phyloP scores from a whole-genome alignment of 2,797 vertebrate genomes.

The Semaprochilodus insignis region DNA sequence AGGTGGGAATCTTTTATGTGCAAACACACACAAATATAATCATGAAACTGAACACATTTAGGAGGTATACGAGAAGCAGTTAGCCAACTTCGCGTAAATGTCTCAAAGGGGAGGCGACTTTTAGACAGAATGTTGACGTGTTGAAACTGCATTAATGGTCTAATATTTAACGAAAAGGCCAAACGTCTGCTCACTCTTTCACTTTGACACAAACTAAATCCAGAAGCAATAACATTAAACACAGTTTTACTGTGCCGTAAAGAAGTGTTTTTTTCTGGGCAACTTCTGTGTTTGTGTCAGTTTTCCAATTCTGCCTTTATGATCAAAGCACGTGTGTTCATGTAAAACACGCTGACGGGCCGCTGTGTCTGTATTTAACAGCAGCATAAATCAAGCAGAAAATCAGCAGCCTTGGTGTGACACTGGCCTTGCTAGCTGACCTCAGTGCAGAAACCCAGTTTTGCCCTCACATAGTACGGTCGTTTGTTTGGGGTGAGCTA shows the following conservation, averaged over 20 bases:
- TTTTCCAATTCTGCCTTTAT: conserved; percentile 44
- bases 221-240: conserved; percentile 46
- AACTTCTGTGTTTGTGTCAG: conserved; percentile 42
- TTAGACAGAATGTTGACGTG: not conserved
- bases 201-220: conserved; percentile 46
- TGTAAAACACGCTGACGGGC: conserved; percentile 38
- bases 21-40: not conserved
- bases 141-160: not conserved
- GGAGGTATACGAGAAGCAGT: not conserved
- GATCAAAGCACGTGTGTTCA: conserved; percentile 37
- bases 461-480: not conserved
- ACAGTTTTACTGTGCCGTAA: conserved; percentile 50
- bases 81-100: conserved; percentile 1
- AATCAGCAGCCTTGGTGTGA: conserved; percentile 36
- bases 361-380: conserved; percentile 30
- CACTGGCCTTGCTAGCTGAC: not conserved
- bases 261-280: conserved; percentile 33
- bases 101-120: not conserved
- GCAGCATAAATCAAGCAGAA: conserved; percentile 51
- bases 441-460: not conserved
- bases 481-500: conserved; percentile 6
- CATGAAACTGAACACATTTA: not conserved
- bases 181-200: conserved; percentile 16
- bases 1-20: not conserved
- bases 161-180: conserved; percentile 32